Percentiles rank a stretch among this genome's conserved stretches.
These are phyloP conservation scores for Bufo gargarizans DNA, from an alignment of 2,113 vertebrate genomes.

Conservation along the genomic window DNA sequence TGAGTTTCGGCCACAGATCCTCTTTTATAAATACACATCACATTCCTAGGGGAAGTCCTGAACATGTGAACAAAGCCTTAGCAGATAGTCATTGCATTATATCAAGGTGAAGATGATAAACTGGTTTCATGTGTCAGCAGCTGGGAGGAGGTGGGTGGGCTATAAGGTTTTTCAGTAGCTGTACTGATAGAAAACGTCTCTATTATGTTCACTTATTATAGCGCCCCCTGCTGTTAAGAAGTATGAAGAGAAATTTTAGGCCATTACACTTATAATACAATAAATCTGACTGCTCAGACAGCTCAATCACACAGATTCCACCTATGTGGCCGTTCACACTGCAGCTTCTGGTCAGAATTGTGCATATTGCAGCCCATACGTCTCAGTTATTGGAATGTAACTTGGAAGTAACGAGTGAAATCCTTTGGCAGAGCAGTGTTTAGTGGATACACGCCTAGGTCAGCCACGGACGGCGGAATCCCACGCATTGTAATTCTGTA, in stretches of 20 bases:
- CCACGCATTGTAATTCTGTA: conserved; percentile 38
- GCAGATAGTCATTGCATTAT: no score
- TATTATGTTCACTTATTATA: not conserved
- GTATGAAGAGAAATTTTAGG: no score
- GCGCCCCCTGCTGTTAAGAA: not conserved
- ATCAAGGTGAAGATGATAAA: no score
- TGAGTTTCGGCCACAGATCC: no score
- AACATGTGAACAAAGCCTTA: no score
- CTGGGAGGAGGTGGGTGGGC: no score
- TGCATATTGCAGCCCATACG: not conserved
- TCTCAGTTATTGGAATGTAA: not conserved
- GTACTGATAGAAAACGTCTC: not conserved
- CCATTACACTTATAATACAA: no score
- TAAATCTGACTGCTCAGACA: no score
- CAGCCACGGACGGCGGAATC: not conserved
- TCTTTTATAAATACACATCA: no score
- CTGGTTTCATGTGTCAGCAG: no score
- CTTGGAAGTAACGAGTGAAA: not conserved
- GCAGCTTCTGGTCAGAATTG: not conserved
- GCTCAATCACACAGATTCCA: not conserved
- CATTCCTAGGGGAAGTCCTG: no score
- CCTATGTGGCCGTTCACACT: not conserved
- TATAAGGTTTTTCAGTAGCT: no score
- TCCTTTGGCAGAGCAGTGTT: not conserved
- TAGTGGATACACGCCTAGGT: not conserved